These are phyloP conservation scores for Paedocypris micromegethes DNA, from an alignment of 2,797 vertebrate genomes.

Conservation along the genomic window DNA sequence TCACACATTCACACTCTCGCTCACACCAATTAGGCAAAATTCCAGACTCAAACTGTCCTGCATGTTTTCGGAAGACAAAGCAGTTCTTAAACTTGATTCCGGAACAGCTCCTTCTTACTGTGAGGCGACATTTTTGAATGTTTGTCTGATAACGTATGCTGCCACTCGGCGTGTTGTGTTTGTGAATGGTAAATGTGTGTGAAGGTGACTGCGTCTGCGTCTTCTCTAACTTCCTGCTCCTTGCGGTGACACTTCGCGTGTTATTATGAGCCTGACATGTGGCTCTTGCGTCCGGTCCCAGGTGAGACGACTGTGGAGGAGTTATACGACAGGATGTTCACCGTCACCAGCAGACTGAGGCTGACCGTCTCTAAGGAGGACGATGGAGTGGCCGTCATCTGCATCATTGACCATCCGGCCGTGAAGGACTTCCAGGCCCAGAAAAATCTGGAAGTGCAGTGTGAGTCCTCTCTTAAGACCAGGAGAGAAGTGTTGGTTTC, in stretches of 20 bases:
- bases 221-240: conserved; percentile 34
- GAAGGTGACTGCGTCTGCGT: conserved; percentile 42
- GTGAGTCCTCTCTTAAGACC: conserved; percentile 64
- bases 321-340: conserved; percentile 92
- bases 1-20: too few species aligned
- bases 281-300: conserved; percentile 54
- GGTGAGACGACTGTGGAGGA: conserved; percentile 86
- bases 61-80: too few species aligned
- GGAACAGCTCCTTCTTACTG: too few species aligned
- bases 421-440: conserved; percentile 91
- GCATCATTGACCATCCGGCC: conserved; percentile 93
- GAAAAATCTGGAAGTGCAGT: conserved; percentile 91
- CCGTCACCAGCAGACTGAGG: conserved; percentile 85
- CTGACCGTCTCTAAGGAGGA: conserved; percentile 90
- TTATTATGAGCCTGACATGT: conserved; percentile 45
- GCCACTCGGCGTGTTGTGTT: conserved; percentile 1
- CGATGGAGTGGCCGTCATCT: conserved; percentile 89
- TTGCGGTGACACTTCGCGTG: conserved; percentile 28
- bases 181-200: conserved; percentile 46
- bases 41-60: too few species aligned
- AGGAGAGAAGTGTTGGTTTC: not conserved
- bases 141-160: too few species aligned
- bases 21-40: too few species aligned
- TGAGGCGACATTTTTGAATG: too few species aligned
- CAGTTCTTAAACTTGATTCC: too few species aligned